phyloP scores from a whole-genome alignment of 2,113 vertebrate species.

The Otolemur garnettii region DNA sequence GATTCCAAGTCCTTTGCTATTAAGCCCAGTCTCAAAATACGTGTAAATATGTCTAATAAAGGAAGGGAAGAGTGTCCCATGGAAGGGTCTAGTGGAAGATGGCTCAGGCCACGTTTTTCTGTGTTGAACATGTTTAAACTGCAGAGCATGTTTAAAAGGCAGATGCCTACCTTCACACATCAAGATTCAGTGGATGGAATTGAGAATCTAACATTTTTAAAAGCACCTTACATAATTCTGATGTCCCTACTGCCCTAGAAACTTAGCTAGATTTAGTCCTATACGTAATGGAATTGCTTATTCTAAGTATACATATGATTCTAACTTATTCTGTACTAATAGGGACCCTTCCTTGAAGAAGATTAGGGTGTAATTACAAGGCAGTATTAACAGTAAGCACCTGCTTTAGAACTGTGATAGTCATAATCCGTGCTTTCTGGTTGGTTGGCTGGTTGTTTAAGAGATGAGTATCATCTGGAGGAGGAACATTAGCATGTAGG shows the following conservation, averaged over 20 bases:
- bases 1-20: conserved; percentile 7
- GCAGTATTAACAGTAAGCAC: neutral
- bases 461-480: neutral
- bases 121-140: neutral
- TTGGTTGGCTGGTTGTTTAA: conserved; percentile 15
- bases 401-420: neutral
- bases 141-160: neutral
- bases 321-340: conserved; percentile 5
- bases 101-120: neutral
- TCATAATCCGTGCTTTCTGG: neutral
- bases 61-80: neutral
- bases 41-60: neutral
- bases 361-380: conserved; percentile 11
- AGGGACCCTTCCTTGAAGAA: neutral
- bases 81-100: neutral
- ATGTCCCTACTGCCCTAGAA: neutral
- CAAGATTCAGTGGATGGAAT: neutral
- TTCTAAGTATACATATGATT: conserved; percentile 15
- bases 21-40: neutral
- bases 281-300: neutral
- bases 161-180: neutral
- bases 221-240: neutral
- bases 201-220: neutral
- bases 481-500: neutral
- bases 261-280: conserved; percentile 20